Percentiles rank a stretch among this genome's conserved stretches.
Evolutionary conservation across 2,888 invertebrate species (phyloP).

Genomic region (Cataglyphis livida): DNA sequence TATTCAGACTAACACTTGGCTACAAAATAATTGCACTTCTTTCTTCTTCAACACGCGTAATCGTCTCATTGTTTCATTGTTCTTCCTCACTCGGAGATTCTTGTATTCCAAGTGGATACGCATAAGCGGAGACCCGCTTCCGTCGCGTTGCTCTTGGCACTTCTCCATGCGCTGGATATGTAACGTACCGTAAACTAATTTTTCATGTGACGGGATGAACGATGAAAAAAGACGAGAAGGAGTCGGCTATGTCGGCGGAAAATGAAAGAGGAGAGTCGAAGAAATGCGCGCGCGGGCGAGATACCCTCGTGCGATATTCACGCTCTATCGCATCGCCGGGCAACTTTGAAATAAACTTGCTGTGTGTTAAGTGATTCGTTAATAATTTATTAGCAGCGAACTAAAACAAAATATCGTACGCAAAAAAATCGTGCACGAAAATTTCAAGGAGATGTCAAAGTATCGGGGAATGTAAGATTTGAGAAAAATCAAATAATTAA

Average conservation of each 20-base stretch:
- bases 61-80: constrained; percentile 71
- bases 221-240: constrained; percentile 42
- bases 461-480: neutral
- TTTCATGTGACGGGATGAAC: constrained; percentile 63
- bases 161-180: constrained; percentile 65
- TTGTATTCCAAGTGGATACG: constrained; percentile 66
- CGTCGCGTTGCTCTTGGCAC: constrained; percentile 56
- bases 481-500: neutral
- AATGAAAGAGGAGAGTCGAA: constrained; percentile 36
- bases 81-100: constrained; percentile 48
- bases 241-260: neutral
- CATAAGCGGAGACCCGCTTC: constrained; percentile 66
- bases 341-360: constrained; percentile 77
- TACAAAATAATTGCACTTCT: constrained; percentile 1
- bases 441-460: neutral
- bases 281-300: constrained; percentile 53
- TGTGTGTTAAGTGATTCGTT: constrained; percentile 72
- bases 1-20: constrained; percentile 7
- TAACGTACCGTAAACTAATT: constrained; percentile 73
- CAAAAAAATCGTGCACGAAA: neutral
- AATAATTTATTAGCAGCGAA: constrained; percentile 64
- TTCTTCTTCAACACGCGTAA: constrained; percentile 9
- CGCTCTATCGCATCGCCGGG: constrained; percentile 79
- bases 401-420: constrained; percentile 2
- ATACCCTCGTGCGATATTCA: constrained; percentile 74